Conservation (phyloP, 2,888 invertebrate genomes). For the Capitulum mitella region DNA sequence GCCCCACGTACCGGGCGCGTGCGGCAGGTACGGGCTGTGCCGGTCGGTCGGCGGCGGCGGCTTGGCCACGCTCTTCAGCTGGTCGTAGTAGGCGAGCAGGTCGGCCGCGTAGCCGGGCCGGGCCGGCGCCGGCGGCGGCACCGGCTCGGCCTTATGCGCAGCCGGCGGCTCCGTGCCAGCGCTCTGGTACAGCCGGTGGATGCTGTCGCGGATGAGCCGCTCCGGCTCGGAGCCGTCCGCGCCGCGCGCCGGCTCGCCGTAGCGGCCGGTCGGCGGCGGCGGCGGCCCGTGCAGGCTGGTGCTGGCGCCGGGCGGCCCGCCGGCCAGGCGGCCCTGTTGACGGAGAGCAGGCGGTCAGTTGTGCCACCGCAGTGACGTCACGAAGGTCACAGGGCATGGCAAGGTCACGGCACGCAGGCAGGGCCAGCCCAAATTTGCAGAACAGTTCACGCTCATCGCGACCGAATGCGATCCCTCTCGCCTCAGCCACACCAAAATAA, state of each 20-base stretch:
- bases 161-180: constrained; percentile 46
- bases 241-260: background rate
- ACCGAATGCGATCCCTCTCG: too few relatives aligned
- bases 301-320: background rate
- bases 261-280: background rate
- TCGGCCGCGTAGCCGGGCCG: background rate
- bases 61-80: constrained; percentile 29
- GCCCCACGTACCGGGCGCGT: background rate
- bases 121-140: constrained; percentile 40
- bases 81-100: constrained; percentile 31
- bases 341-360: background rate
- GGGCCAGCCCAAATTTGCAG: too few relatives aligned
- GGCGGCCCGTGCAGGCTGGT: background rate
- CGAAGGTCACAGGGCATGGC: background rate
- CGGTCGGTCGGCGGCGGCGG: constrained; percentile 37
- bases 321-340: background rate
- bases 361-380: too few relatives aligned
- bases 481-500: too few relatives aligned
- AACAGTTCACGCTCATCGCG: too few relatives aligned
- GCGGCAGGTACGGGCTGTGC: constrained; percentile 41
- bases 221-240: background rate
- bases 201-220: background rate
- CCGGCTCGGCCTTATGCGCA: constrained; percentile 39
- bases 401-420: background rate
- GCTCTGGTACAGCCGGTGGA: constrained; percentile 11